Base-by-base conservation (phyloP, 2,888 invertebrate species). In the Andrena praecox region DNA sequence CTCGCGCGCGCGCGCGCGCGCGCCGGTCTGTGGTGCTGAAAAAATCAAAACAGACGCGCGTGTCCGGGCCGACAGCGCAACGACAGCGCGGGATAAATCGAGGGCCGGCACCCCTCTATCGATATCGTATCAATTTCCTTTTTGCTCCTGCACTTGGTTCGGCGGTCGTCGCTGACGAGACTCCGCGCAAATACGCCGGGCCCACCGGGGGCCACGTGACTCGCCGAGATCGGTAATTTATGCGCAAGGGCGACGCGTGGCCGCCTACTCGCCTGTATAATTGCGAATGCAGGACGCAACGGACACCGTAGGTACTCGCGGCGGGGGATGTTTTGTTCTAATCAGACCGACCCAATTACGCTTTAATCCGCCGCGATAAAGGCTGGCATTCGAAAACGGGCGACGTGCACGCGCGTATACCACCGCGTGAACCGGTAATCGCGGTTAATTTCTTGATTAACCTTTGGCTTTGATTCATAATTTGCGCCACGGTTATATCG, bases 31-130 rank as follows among this genome's bases (percentile, higher is more conserved):
- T 4, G 42, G 42, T 29, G 63, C 67, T 67, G 52, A 68, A 56
- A 82, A 77, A 82, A 82, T 77, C 77, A 74, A 80, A 78, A 87
- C 78, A 83, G 80, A 52, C 72, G 59, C 62, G 56, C 35, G 35
- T 33, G 42, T 63, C 62, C 62, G 62, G 3, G 52, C 31, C 52
- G 48, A 10, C 6, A 29, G n/a, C 16, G 20, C 4, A n/a, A 16
- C 20, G 24, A 48, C 27, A 20, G 3, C 67, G 50, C 31, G 62
- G 60, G 66, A 77, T 82, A 75, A 72, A 76, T 75, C 70, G 52
- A 48, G 24, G 24, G 24, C 56, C 24, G 12, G 16, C 20, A 16
- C 20, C 27, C 31, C 20, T 66, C 42, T 31, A 72, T 80, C 80
- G 70, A 66, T 78, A 71, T 67, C 72, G 63, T 48, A 50, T 78